These are phyloP conservation scores for Rhopalosiphum nymphaeae DNA, from an alignment of 2,888 invertebrate species.

Conservation along the genomic window DNA sequence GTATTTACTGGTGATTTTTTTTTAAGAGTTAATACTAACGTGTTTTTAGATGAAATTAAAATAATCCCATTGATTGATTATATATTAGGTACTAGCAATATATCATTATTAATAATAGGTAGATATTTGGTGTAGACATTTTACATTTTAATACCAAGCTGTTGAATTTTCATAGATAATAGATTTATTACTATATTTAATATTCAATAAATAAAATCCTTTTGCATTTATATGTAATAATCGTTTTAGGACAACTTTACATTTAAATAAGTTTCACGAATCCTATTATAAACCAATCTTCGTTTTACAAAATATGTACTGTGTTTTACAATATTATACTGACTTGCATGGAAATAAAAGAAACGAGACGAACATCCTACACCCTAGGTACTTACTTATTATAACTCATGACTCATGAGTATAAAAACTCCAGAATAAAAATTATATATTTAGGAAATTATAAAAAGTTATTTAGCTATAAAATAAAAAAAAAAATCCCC, in stretches of 20 bases:
- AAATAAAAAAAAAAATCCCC: not conserved
- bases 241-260: not conserved
- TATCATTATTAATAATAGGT: not conserved
- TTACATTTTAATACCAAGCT: not conserved
- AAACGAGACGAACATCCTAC: not conserved
- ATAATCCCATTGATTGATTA: not conserved
- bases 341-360: not conserved
- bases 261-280: not conserved
- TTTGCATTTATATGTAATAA: not conserved
- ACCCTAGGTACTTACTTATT: not conserved
- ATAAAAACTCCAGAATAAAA: not conserved
- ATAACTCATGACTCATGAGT: not conserved
- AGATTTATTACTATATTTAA: not conserved
- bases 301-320: not conserved
- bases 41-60: not conserved
- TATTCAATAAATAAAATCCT: not conserved
- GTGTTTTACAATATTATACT: not conserved
- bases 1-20: not conserved
- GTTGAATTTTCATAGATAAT: not conserved
- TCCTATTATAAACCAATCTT: not conserved
- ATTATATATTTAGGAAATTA: not conserved
- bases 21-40: not conserved
- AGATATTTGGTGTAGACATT: not conserved
- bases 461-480: not conserved
- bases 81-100: not conserved